These are phyloP conservation scores for Acanthosoma haemorrhoidale DNA, from an alignment of 2,888 invertebrate species.

Conservation along the genomic window DNA sequence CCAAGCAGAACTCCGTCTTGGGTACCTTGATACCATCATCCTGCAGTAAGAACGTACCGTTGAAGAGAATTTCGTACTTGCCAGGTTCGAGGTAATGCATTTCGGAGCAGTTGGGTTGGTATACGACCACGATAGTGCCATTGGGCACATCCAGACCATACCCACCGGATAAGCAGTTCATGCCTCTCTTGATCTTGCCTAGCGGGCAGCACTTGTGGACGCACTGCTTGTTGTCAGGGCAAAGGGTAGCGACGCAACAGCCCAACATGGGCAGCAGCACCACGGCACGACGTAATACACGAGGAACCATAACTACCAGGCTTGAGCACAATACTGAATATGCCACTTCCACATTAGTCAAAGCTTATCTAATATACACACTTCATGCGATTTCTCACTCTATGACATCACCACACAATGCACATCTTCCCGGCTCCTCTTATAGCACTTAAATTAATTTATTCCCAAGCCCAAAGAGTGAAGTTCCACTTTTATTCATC, in stretches of 20 bases:
- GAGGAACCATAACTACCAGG: too few species aligned
- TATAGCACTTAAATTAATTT: too few species aligned
- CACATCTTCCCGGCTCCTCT: too few species aligned
- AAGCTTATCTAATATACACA: too few species aligned
- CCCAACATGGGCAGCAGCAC: too few species aligned
- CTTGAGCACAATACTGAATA: too few species aligned
- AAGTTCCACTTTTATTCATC: too few species aligned
- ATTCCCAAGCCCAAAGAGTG: too few species aligned
- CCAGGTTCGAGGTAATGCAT: conserved; percentile 9
- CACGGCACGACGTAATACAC: too few species aligned
- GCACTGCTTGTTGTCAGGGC: not conserved
- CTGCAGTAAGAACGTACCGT: not conserved
- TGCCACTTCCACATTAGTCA: too few species aligned
- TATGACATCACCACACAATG: too few species aligned
- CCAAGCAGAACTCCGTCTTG: not conserved
- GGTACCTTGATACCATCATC: not conserved
- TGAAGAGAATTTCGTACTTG: not conserved
- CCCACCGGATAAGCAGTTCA: not conserved
- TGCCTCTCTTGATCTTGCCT: not conserved
- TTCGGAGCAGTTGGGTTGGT: not conserved
- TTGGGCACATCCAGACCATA: not conserved
- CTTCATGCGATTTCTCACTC: too few species aligned
- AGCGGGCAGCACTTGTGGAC: conserved; percentile 4
- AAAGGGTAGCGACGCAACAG: not conserved
- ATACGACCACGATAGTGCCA: not conserved